A percentile compares a stretch with the other conserved stretches of the same genome.
phyloP scores from a whole-genome alignment of 2,888 invertebrate genomes.

The Furcula furcula region DNA sequence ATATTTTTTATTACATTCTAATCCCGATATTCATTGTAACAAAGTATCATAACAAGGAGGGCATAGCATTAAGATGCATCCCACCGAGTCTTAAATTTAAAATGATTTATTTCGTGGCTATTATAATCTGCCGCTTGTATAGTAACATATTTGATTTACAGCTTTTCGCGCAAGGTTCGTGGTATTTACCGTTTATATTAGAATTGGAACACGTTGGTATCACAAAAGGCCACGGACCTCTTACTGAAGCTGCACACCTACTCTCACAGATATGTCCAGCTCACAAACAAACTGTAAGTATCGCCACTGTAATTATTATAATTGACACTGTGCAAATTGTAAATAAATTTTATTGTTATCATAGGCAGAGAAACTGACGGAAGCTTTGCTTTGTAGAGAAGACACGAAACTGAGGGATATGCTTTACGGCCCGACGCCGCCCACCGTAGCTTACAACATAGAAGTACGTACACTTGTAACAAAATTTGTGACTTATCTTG shows the following conservation, averaged over 20 bases:
- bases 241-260: constrained; percentile 92
- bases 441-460: constrained; percentile 74
- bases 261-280: constrained; percentile 92
- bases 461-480: constrained; percentile 44
- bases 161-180: constrained; percentile 91
- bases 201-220: constrained; percentile 95
- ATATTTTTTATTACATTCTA: too few species aligned
- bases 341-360: constrained; percentile 8
- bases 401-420: constrained; percentile 68
- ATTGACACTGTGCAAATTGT: not conserved
- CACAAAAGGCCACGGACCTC: constrained; percentile 87
- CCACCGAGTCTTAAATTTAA: too few species aligned
- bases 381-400: constrained; percentile 67
- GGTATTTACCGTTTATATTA: constrained; percentile 90
- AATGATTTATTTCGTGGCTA: too few species aligned
- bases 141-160: constrained; percentile 43
- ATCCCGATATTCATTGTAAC: too few species aligned
- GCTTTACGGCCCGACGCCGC: constrained; percentile 72
- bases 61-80: too few species aligned
- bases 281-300: constrained; percentile 83
- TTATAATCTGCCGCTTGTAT: too few species aligned
- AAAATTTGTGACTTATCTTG: not conserved
- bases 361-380: constrained; percentile 69
- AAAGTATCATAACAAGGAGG: too few species aligned
- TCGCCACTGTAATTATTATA: not conserved